Conservation (phyloP, 2,113 vertebrate genomes). For the Atractosteus spatula region DNA sequence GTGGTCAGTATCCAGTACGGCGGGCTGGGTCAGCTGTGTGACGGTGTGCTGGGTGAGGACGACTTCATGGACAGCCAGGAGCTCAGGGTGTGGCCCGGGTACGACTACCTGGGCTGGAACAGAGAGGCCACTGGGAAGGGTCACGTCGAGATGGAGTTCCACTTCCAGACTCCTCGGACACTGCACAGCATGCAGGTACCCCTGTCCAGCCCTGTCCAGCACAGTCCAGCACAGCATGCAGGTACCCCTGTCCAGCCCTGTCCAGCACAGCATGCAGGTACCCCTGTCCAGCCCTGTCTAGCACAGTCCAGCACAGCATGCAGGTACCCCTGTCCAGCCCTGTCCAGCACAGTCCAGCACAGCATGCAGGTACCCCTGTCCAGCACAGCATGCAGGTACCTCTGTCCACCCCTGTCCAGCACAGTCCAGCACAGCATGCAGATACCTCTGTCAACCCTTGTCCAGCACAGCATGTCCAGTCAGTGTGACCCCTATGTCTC, state of each 20-base stretch:
- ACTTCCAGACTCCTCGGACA: constrained; percentile 77
- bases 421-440: not conserved
- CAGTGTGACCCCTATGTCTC: too few relatives aligned
- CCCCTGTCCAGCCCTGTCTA: not conserved
- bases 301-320: not conserved
- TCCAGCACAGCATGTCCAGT: too few relatives aligned
- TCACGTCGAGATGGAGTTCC: constrained; percentile 84
- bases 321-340: too few relatives aligned
- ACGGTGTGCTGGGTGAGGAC: constrained; percentile 81
- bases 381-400: not conserved
- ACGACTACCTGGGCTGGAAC: constrained; percentile 89
- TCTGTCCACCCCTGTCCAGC: not conserved
- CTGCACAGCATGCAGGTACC: constrained; percentile 84
- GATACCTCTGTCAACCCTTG: too few relatives aligned
- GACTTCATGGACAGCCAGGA: constrained; percentile 83
- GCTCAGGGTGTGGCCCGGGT: constrained; percentile 84
- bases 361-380: too few relatives aligned
- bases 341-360: not conserved
- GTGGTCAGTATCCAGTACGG: constrained; percentile 77
- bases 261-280: constrained; percentile 63
- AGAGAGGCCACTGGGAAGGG: constrained; percentile 65
- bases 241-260: too few relatives aligned
- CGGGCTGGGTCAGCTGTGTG: constrained; percentile 84
- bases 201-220: not conserved
- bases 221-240: not conserved